A percentile compares a stretch with the other conserved stretches of the same genome.
Conservation (phyloP, 2,113 vertebrate genomes). For the Microtus pennsylvanicus region DNA sequence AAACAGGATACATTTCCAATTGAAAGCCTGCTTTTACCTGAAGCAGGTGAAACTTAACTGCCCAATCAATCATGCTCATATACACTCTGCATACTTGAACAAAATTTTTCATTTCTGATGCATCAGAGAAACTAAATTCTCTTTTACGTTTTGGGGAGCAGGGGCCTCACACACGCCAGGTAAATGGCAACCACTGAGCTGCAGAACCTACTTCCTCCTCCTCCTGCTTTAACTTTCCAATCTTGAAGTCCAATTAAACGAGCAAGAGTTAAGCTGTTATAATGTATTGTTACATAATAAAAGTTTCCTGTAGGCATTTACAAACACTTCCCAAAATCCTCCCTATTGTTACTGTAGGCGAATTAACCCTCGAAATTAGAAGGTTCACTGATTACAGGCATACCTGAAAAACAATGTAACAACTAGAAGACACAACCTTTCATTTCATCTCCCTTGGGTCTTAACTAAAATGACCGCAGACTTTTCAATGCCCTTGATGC, state of each 20-base stretch:
- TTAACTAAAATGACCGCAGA: constrained; percentile 53
- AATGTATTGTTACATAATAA: constrained; percentile 69
- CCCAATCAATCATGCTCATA: background rate
- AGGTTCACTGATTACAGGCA: background rate
- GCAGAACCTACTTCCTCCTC: background rate
- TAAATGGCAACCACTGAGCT: background rate
- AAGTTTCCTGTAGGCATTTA: constrained; percentile 59
- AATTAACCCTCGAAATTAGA: constrained; percentile 39
- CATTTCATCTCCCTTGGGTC: constrained; percentile 35
- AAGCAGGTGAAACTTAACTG: constrained; percentile 36
- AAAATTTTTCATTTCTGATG: constrained; percentile 37
- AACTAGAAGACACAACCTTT: constrained; percentile 56
- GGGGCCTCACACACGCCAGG: background rate
- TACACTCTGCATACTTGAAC: background rate
- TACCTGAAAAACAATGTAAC: background rate
- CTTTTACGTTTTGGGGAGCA: background rate
- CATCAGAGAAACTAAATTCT: constrained; percentile 49
- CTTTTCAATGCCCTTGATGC: constrained; percentile 59
- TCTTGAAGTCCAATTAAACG: constrained; percentile 59
- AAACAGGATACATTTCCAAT: constrained; percentile 29
- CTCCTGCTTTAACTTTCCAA: constrained; percentile 55
- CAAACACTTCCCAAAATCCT: constrained; percentile 63
- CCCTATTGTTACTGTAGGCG: background rate
- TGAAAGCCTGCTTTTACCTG: constrained; percentile 44
- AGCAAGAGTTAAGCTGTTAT: constrained; percentile 22